A percentile compares a stretch with the other conserved stretches of the same genome.
These are phyloP conservation scores for Pinctada fucata DNA, from an alignment of 2,888 invertebrate species.

Conservation along the genomic window DNA sequence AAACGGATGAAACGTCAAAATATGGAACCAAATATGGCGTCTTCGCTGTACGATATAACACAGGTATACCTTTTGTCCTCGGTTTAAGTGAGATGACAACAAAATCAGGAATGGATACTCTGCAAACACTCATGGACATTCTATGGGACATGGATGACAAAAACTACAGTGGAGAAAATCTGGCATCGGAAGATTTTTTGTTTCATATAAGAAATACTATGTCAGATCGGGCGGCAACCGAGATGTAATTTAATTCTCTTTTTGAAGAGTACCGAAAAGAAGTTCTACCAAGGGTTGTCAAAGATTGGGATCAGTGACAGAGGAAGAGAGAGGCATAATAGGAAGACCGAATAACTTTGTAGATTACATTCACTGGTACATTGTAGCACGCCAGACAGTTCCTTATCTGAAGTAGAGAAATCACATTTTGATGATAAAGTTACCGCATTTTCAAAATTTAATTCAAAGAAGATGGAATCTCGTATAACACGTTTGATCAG, in stretches of 20 bases:
- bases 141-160: conserved; percentile 1
- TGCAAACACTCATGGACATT: not conserved
- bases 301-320: not conserved
- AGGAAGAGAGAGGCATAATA: not conserved
- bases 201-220: conserved; percentile 24
- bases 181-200: not conserved
- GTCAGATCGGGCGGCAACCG: conserved; percentile 39
- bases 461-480: not conserved
- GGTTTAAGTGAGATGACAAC: not conserved
- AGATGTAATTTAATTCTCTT: conserved; percentile 29
- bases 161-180: not conserved
- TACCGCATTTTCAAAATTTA: not conserved
- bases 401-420: not conserved
- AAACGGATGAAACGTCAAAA: not conserved
- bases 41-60: not conserved
- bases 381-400: not conserved
- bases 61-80: not conserved
- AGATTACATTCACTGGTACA: not conserved
- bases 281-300: conserved; percentile 19
- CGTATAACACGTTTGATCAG: conserved; percentile 14
- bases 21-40: not conserved
- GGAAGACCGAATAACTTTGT: not conserved
- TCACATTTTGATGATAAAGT: not conserved
- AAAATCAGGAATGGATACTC: not conserved
- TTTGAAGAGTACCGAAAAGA: conserved; percentile 26